Evolutionary conservation across 2,888 invertebrate genomes (phyloP), one percentile per base, ranked within the genome.

Genomic region (Empis stercorea): DNA sequence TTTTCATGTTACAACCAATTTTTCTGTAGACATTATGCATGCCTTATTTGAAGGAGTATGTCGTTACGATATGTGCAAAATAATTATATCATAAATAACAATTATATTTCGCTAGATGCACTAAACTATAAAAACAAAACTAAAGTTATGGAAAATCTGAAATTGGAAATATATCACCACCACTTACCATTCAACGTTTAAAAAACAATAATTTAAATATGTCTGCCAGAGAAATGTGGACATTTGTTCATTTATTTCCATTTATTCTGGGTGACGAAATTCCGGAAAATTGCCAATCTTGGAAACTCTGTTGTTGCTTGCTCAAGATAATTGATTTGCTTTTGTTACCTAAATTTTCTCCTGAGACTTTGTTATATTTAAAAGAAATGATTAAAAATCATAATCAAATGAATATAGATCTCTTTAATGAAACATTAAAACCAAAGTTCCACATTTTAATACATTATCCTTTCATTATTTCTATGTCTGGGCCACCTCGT

Each of bases 11-110:
- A 50, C 49, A 20, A 41, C 51, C 11, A 56, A 55, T 43, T 41
- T 45, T 14, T 45, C 32, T 17, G 50, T 53, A 42, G 51, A 56
- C 43, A 27, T 52, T 10, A 56, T 56, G 54, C 56, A 56, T 40
- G 56, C 54, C 38, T 27, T 54, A 17, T 53, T 51, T 23, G 55
- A 54, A 48, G 55, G 56, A 3, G 49, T 52, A 10, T 53, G 54
- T 44, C 27, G 47, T 15, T 54, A 50, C 45, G 54, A 55, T 44
- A 40, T 49, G 30, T 50, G 52, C 32, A 43, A 44, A 15, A 46
- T 50, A 30, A n/a, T 48, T 9, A 6, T 13, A 39, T 48, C 9
- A 47, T 50, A 15, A 41, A 50, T 30, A 43, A 48, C 16, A 47
- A 48, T 20, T 36, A 45, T 14, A 34, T 51, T 16, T 44, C 51